Percentiles rank a stretch among this genome's conserved stretches.
These are phyloP conservation scores for Nesometra sesokonis DNA, from an alignment of 35 echinoderm and acorn worm species.

Conservation along the genomic window DNA sequence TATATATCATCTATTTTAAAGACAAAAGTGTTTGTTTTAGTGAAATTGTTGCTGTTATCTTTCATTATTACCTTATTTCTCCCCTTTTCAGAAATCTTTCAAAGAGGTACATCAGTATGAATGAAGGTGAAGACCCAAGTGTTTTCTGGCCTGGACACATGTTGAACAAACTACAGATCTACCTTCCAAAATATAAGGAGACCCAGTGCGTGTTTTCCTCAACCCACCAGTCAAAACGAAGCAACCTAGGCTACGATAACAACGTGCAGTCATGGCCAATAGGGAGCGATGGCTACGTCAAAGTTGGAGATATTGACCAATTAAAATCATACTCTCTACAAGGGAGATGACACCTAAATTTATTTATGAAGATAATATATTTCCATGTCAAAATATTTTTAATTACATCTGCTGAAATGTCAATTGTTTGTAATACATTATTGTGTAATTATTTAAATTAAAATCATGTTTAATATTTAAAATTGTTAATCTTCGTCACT, in stretches of 20 bases:
- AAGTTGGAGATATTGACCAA: slow-evolving; percentile 51
- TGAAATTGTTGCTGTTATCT: too few relatives aligned
- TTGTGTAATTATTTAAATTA: too few relatives aligned
- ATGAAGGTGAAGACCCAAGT: slow-evolving; percentile 25
- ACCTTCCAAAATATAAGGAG: slow-evolving; percentile 30
- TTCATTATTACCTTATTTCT: neutral
- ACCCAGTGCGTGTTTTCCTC: slow-evolving; percentile 33
- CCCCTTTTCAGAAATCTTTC: slow-evolving; percentile 54
- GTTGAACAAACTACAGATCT: slow-evolving; percentile 75
- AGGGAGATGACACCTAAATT: slow-evolving; percentile 38
- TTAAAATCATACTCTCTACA: slow-evolving; percentile 71
- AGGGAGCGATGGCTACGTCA: slow-evolving; percentile 48
- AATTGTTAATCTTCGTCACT: too few relatives aligned
- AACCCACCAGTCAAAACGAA: slow-evolving; percentile 10
- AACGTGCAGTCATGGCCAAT: slow-evolving; percentile 62
- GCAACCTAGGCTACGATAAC: slow-evolving; percentile 45
- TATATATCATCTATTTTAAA: neutral
- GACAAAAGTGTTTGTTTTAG: too few relatives aligned
- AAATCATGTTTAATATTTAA: too few relatives aligned
- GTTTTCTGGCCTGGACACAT: slow-evolving; percentile 91
- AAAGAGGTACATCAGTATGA: slow-evolving; percentile 67
- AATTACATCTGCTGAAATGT: too few relatives aligned
- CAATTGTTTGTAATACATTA: too few relatives aligned
- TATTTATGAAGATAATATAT: too few relatives aligned
- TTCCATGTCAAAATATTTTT: too few relatives aligned